Conservation (phyloP, 2,888 invertebrate species). For the Ornithoptera priamus region DNA sequence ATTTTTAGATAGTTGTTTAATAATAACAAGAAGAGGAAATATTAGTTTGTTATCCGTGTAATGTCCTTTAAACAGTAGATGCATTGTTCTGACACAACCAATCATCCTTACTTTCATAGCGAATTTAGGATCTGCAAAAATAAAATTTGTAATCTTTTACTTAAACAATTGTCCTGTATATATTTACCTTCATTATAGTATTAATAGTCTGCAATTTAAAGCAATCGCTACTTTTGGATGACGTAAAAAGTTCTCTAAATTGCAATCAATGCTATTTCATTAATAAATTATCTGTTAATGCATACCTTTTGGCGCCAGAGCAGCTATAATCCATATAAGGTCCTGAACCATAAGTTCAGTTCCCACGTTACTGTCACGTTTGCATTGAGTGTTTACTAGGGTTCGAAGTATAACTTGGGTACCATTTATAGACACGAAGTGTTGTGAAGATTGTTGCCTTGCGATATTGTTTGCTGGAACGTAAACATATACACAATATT, state of each 20-base stretch:
- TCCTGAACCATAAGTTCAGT: constrained; percentile 79
- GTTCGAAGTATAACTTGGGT: constrained; percentile 80
- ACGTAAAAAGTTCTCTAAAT: neutral
- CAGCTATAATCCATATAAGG: constrained; percentile 81
- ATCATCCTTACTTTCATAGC: constrained; percentile 82
- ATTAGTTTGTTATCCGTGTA: constrained; percentile 81
- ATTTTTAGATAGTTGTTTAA: constrained; percentile 81
- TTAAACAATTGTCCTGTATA: neutral
- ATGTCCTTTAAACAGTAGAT: constrained; percentile 80
- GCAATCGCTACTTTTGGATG: neutral
- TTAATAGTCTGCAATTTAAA: neutral
- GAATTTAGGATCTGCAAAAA: constrained; percentile 81
- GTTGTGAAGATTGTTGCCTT: constrained; percentile 74
- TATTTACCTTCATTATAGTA: neutral
- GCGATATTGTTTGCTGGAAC: constrained; percentile 77
- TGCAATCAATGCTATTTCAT: neutral
- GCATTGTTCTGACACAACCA: constrained; percentile 81
- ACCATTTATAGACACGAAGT: constrained; percentile 77
- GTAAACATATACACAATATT: neutral
- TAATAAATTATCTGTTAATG: neutral
- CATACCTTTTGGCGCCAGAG: constrained; percentile 78
- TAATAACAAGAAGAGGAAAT: constrained; percentile 79
- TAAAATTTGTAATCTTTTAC: neutral
- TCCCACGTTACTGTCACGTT: constrained; percentile 73
- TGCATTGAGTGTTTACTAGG: constrained; percentile 72